Evolutionary conservation across 2,888 invertebrate species (phyloP).

Genomic region (Phortica magna): DNA sequence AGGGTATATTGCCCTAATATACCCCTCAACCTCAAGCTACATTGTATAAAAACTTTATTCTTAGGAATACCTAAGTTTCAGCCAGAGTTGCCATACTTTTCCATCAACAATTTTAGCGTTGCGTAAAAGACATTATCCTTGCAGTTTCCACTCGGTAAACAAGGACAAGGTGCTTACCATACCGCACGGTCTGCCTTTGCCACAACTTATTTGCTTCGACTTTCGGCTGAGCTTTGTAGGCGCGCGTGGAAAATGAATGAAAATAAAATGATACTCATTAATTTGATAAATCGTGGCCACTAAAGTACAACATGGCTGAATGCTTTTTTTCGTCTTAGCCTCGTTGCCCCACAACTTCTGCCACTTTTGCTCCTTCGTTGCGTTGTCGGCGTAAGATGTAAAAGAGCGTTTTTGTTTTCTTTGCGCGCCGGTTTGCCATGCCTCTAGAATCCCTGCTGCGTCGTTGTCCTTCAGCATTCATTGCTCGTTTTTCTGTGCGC

Average conservation of each 20-base stretch:
- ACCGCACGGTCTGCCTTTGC: no score
- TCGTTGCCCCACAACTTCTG: neutral
- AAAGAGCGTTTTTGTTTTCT: slow-evolving; percentile 19
- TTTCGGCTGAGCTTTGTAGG: slow-evolving; percentile 9
- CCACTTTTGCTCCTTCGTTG: slow-evolving; percentile 3
- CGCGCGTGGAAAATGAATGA: slow-evolving; percentile 68
- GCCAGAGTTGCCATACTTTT: no score
- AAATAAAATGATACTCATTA: slow-evolving; percentile 76
- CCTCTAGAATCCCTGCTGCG: slow-evolving; percentile 18
- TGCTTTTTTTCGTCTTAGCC: slow-evolving; percentile 8
- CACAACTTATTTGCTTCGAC: slow-evolving; percentile 35
- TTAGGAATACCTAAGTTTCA: no score
- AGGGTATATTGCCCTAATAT: no score
- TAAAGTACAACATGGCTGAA: slow-evolving; percentile 36
- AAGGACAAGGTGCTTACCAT: no score
- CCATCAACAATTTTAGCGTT: no score
- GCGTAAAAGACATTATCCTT: no score
- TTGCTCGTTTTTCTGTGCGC: neutral
- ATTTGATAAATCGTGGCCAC: slow-evolving; percentile 75
- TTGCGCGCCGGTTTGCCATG: slow-evolving; percentile 37
- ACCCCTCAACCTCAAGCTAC: no score
- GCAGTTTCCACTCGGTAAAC: no score
- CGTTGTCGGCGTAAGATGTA: slow-evolving; percentile 1
- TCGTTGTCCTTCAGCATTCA: slow-evolving; percentile 23
- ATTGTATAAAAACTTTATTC: no score